Percentiles rank a stretch among this genome's conserved stretches.
Conservation (phyloP, 2,797 vertebrate genomes). For the Thripadectes ignobilis region DNA sequence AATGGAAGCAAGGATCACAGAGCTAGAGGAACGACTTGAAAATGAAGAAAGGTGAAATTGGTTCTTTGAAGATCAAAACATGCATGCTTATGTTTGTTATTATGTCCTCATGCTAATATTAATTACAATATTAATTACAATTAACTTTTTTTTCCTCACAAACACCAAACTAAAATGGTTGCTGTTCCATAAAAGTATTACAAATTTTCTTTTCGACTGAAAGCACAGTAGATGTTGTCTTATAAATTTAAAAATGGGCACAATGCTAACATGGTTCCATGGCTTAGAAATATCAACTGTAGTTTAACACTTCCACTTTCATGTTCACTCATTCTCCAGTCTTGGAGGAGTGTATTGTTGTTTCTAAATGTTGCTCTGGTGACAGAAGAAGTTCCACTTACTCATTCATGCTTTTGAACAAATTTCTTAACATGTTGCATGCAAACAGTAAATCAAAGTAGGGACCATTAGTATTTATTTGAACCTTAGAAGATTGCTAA, state of each 20-base stretch:
- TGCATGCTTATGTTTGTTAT: background rate
- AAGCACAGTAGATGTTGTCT: background rate
- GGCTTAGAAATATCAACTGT: background rate
- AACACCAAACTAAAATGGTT: background rate
- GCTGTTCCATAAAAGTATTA: background rate
- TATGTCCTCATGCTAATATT: background rate
- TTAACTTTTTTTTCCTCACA: background rate
- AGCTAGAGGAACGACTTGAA: constrained; percentile 92
- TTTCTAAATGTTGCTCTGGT: background rate
- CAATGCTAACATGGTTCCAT: background rate
- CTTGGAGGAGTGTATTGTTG: background rate
- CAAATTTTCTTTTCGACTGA: background rate
- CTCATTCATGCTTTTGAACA: background rate
- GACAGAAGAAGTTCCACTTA: background rate
- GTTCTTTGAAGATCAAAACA: background rate
- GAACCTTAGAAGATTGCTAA: background rate
- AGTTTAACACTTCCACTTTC: background rate
- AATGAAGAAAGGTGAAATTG: constrained; percentile 88
- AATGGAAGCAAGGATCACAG: constrained; percentile 89
- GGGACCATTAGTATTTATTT: background rate
- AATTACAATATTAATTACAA: background rate
- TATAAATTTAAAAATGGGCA: background rate
- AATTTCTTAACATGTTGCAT: background rate
- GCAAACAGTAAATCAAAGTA: background rate
- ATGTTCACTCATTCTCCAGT: background rate